Conservation (phyloP, 2,113 vertebrate genomes). For the Parus major region DNA sequence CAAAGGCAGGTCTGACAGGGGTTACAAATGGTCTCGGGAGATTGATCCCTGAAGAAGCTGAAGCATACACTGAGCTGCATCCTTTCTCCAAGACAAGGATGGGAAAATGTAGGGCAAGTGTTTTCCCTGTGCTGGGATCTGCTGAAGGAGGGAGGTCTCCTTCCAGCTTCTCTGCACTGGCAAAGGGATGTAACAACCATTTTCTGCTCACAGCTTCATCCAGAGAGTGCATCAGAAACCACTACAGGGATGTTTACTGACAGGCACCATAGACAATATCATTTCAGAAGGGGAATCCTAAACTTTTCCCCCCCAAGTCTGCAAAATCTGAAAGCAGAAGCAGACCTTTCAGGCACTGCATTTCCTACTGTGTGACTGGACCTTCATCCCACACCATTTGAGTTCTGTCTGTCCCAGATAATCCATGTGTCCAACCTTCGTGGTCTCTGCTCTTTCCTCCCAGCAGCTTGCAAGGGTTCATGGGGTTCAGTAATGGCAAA, state of each 20-base stretch:
- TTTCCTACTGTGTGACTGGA: not conserved
- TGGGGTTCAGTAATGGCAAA: not conserved
- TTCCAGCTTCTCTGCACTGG: not conserved
- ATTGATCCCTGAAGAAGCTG: not conserved
- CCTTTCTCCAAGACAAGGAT: not conserved
- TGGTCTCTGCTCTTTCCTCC: not conserved
- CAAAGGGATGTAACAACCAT: not conserved
- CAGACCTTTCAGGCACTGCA: not conserved
- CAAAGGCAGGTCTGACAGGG: not conserved
- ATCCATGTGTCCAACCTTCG: fast-evolving
- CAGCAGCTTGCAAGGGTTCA: not conserved
- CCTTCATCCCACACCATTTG: not conserved
- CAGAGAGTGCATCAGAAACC: not conserved
- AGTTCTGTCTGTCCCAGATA: not conserved
- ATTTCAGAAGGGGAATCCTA: not conserved
- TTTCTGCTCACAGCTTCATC: not conserved
- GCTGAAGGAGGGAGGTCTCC: not conserved
- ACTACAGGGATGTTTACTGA: not conserved
- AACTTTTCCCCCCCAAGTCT: not conserved
- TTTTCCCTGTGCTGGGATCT: not conserved
- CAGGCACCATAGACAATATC: not conserved
- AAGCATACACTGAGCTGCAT: not conserved
- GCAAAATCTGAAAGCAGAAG: not conserved
- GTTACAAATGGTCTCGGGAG: not conserved
- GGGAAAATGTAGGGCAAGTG: not conserved